Evolutionary conservation across 2,888 invertebrate species (phyloP).

Genomic region (Philereme transversata): DNA sequence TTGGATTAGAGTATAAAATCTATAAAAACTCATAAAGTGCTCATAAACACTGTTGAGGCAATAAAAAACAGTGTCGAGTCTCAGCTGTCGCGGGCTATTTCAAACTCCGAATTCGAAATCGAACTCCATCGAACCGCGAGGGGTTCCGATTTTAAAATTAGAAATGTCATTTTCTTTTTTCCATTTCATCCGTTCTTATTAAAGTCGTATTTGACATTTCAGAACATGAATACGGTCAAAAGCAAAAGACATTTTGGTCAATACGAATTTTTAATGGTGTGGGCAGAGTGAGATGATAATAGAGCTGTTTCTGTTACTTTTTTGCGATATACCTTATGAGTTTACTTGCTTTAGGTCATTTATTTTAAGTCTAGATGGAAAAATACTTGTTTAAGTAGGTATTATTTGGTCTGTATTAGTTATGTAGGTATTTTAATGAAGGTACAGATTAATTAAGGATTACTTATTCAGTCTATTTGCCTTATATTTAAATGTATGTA

Average conservation of each 20-base stretch:
- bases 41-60: conserved; percentile 81
- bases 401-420: too few relatives aligned
- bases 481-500: too few relatives aligned
- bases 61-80: conserved; percentile 81
- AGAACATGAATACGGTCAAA: conserved; percentile 30
- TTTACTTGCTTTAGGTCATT: too few relatives aligned
- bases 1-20: conserved; percentile 77
- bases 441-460: too few relatives aligned
- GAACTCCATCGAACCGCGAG: conserved; percentile 75
- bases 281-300: background rate
- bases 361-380: too few relatives aligned
- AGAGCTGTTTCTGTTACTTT: too few relatives aligned
- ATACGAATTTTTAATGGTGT: conserved; percentile 31
- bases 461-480: too few relatives aligned
- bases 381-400: too few relatives aligned
- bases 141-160: conserved; percentile 71
- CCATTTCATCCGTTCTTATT: conserved; percentile 49
- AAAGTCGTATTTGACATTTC: conserved; percentile 41
- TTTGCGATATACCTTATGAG: too few relatives aligned
- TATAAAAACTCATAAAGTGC: conserved; percentile 82
- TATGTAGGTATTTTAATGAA: too few relatives aligned
- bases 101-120: conserved; percentile 65
- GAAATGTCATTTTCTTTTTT: conserved; percentile 62
- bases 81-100: conserved; percentile 83
- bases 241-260: conserved; percentile 23